Base-by-base conservation (phyloP, 2,888 invertebrate species). In the Drosophila acutilabella region DNA sequence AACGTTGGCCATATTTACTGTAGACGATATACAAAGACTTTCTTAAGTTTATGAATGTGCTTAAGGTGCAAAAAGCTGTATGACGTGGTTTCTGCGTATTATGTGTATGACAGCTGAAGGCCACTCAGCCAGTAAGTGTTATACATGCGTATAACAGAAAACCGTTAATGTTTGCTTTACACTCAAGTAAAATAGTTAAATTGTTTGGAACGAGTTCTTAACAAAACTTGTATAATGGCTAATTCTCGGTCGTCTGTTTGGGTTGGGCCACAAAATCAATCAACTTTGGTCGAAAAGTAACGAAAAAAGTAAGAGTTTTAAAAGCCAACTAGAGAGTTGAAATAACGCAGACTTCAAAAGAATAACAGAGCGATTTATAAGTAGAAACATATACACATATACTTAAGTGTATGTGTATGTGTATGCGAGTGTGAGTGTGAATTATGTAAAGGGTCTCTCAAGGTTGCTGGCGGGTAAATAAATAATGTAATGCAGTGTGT, bases 401-500 rank as follows among this genome's bases (percentile, higher is more conserved):
- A 23, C 23, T 6, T 56, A 57, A 3, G 20, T 20, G 20, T 20
- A 0, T 20, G 20, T 20, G 23, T n/a, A 51, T 70, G 61, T 65
- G 65, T 71, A 62, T 23, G 23, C n/a, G 30, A 10, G 14, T 33
- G 33, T 26, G 4, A 13, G 18, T 30, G 16, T 48, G 14, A 41
- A 18, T 33, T 33, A 48, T 48, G 16, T 11, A 18, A 56, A 36
- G 18, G 30, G 33, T 36, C 44, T 36, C 33, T 33, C 66, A 62
- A 74, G 78, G 64, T 64, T 67, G 14, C 45, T 36, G 6, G 45
- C 51, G 54, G 38, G 18, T 70, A 57, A 71, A 78, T 75, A 66
- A 78, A 78, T 74, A 78, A 78, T 74, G 67, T 59, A 70, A 66
- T 65, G 64, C 50, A 61, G 56, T 61, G 48, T 50, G 7, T 54